Conservation (phyloP, 2,888 invertebrate genomes). For the Macrosiphum euphorbiae region DNA sequence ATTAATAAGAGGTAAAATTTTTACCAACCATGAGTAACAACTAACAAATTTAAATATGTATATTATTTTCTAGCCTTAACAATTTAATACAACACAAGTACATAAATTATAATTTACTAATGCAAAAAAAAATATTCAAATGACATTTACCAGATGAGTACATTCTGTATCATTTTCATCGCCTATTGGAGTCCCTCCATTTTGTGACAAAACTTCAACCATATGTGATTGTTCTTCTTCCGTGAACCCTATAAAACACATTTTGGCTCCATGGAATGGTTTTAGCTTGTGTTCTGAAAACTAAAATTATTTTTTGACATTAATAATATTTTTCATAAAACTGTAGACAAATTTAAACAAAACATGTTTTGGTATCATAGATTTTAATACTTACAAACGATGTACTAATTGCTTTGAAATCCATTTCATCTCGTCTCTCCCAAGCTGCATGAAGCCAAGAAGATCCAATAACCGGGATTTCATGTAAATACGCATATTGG, state of each 20-base stretch:
- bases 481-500: conserved; percentile 91
- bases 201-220: conserved; percentile 88
- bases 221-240: conserved; percentile 92
- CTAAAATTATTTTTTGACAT: conserved; percentile 47
- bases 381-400: conserved; percentile 69
- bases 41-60: not conserved
- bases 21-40: not conserved
- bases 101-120: conserved; percentile 21
- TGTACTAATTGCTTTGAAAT: conserved; percentile 80
- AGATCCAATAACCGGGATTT: conserved; percentile 88
- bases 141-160: conserved; percentile 84
- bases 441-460: conserved; percentile 92
- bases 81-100: not conserved
- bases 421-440: conserved; percentile 81
- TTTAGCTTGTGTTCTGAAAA: conserved; percentile 79
- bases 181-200: conserved; percentile 85
- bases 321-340: not conserved
- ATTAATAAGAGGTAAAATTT: not conserved
- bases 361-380: not conserved
- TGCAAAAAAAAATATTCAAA: conserved; percentile 20
- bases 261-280: conserved; percentile 88
- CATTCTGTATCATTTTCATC: conserved; percentile 84
- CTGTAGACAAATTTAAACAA: not conserved
- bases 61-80: not conserved
- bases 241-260: conserved; percentile 91